Evolutionary conservation across 2,888 invertebrate species (phyloP).

Genomic region (Acronicta psi): DNA sequence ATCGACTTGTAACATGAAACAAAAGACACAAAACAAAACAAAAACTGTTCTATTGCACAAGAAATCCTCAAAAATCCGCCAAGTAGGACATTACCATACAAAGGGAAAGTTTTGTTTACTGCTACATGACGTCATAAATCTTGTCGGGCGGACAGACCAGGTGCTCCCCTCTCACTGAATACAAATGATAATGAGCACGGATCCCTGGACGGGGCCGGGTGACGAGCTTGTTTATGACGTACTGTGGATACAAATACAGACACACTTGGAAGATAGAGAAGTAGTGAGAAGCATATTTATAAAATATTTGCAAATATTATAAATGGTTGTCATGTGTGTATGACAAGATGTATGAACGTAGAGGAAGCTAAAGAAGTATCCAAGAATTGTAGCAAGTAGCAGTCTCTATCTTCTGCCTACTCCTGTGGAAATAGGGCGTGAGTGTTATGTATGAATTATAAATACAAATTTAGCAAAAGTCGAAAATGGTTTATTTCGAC

Average conservation of each 20-base stretch:
- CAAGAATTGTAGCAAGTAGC: too few species aligned
- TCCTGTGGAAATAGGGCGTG: too few species aligned
- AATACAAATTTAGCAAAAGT: too few species aligned
- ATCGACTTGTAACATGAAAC: conserved; percentile 9
- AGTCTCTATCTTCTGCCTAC: too few species aligned
- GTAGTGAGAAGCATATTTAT: too few species aligned
- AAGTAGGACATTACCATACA: conserved; percentile 73
- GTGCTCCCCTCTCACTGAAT: conserved; percentile 75
- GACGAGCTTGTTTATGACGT: conserved; percentile 27
- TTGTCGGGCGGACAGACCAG: conserved; percentile 76
- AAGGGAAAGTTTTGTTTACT: conserved; percentile 76
- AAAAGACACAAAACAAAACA: conserved; percentile 3
- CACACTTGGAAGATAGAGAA: neutral
- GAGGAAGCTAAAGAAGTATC: too few species aligned
- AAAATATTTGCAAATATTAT: neutral
- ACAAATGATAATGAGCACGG: conserved; percentile 84
- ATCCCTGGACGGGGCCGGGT: conserved; percentile 47
- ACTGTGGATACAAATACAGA: neutral
- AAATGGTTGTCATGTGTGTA: too few species aligned
- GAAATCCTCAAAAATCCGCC: conserved; percentile 47
- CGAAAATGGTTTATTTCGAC: too few species aligned
- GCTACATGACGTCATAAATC: conserved; percentile 75
- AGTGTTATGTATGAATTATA: too few species aligned
- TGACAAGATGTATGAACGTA: too few species aligned
- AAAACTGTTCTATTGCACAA: conserved; percentile 13